Evolutionary conservation across 2,888 invertebrate genomes (phyloP).

Genomic region (Cremastinae sp.): DNA sequence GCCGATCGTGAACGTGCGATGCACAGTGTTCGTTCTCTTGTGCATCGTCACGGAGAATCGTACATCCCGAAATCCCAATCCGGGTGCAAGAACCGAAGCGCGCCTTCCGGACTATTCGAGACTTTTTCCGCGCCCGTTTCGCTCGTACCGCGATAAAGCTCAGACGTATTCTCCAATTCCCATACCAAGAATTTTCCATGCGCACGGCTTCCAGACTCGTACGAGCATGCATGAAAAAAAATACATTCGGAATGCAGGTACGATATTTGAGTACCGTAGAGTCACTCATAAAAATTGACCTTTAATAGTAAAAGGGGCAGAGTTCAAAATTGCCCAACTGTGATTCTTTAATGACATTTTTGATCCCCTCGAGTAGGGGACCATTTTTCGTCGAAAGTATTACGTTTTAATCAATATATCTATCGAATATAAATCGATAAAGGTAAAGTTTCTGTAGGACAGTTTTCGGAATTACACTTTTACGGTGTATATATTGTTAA

Average conservation of each 20-base stretch:
- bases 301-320: too few relatives aligned
- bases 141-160: slow-evolving; percentile 12
- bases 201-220: neutral
- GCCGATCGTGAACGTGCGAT: slow-evolving; percentile 28
- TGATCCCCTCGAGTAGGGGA: too few relatives aligned
- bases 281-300: slow-evolving; percentile 36
- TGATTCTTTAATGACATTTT: too few relatives aligned
- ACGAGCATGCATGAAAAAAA: slow-evolving; percentile 1
- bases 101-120: slow-evolving; percentile 33
- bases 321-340: too few relatives aligned
- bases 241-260: slow-evolving; percentile 26
- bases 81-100: neutral
- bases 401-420: too few relatives aligned
- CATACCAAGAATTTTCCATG: slow-evolving; percentile 33
- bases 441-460: too few relatives aligned
- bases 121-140: slow-evolving; percentile 36
- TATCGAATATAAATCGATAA: too few relatives aligned
- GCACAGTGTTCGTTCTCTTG: slow-evolving; percentile 45
- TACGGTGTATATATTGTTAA: too few relatives aligned
- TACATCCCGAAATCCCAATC: slow-evolving; percentile 35
- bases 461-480: too few relatives aligned
- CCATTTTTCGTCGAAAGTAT: too few relatives aligned
- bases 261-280: slow-evolving; percentile 31
- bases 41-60: slow-evolving; percentile 60
- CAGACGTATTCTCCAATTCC: slow-evolving; percentile 31